Base-by-base conservation (phyloP, 2,888 invertebrate species). In the Oscheius sp. region DNA sequence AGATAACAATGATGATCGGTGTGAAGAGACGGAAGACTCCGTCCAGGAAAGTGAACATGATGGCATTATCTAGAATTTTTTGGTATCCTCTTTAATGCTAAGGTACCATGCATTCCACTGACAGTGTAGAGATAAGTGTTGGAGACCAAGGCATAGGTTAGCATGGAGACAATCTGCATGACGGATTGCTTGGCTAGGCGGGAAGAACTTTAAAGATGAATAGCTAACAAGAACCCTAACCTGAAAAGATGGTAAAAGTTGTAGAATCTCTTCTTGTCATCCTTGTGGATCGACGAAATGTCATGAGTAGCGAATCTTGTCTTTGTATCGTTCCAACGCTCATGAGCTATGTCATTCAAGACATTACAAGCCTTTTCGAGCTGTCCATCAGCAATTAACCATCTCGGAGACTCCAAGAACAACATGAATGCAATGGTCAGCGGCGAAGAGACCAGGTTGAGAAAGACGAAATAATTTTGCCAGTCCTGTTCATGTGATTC, bases 381-480 rank as follows among this genome's bases (percentile, higher is more conserved):
- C 29, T 80, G 74, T 53, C 82, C 80, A 59, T 78, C 82, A 3
- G 85, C 85, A 9, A 87, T 78, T 50, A 87, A 73, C 87, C 87
- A 87, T 59, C 87, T 65, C 0, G 87, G 87, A 11, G 79, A 79
- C 70, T 87, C 87, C 37, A 84, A 73, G 75, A 85, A 84, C 33
- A 87, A 70, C 86, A 87, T 86, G 76, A 86, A 87, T 11, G 81
- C 85, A 70, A 87, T 85, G 59, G 84, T 78, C 33, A 86, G 74
- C 29, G 86, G 86, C 2, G 81, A 80, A 2, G 81, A 80, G 58
- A 87, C 82, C 48, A 86, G 78, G 73, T 87, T 87, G 53, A 87
- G 75, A 77, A 87, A 87, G n/a, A 87, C 81, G 72, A 87, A 87
- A 70, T 81, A 87, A 53, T 79, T 76, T 73, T 86, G 87, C 87